Evolutionary conservation across 2,888 invertebrate species (phyloP).

Genomic region (Dolomedes plantarius): DNA sequence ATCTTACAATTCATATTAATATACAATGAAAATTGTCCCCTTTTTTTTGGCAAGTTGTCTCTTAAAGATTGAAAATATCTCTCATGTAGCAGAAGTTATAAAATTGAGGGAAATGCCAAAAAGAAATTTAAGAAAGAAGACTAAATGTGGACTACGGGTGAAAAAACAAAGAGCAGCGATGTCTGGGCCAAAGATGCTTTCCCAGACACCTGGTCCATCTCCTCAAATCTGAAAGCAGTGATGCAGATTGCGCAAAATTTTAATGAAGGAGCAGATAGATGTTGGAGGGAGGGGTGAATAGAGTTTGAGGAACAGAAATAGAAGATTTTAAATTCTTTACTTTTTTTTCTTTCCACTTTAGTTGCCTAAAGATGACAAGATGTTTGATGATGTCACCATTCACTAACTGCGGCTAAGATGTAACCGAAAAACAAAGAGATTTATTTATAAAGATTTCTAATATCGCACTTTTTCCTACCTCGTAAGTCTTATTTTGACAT

Average conservation of each 20-base stretch:
- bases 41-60: no score
- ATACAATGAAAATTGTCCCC: no score
- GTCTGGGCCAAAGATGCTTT: slow-evolving; percentile 18
- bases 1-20: no score
- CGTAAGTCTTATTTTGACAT: no score
- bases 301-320: slow-evolving; percentile 10
- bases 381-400: no score
- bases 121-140: slow-evolving; percentile 41
- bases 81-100: no score
- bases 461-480: no score
- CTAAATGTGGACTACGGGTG: background rate
- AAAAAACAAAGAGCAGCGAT: slow-evolving; percentile 13
- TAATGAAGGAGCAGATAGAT: slow-evolving; percentile 14
- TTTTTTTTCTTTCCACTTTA: background rate
- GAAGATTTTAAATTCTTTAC: background rate
- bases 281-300: background rate
- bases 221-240: slow-evolving; percentile 38
- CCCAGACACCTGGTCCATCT: slow-evolving; percentile 35
- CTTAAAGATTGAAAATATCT: no score
- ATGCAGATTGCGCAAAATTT: slow-evolving; percentile 23
- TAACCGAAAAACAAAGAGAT: no score
- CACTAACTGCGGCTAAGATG: no score
- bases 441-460: no score
- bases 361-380: no score
- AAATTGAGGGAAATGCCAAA: slow-evolving; percentile 30